These are phyloP conservation scores for Motacilla alba DNA, from an alignment of 2,113 vertebrate species.

Conservation along the genomic window DNA sequence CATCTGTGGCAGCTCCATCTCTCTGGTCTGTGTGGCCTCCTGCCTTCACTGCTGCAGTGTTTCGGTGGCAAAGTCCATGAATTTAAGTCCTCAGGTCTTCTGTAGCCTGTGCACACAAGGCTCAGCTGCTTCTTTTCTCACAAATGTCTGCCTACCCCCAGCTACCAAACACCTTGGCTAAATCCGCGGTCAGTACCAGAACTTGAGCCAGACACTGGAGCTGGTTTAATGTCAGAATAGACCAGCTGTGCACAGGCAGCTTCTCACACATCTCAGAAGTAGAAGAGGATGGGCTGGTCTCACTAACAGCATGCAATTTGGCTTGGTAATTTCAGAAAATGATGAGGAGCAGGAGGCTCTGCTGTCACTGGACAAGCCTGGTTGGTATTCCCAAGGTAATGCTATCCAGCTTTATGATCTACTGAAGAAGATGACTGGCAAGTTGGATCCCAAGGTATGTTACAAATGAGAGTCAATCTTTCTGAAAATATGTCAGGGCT, in stretches of 20 bases:
- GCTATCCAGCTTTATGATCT: conserved; percentile 87
- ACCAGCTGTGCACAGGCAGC: neutral
- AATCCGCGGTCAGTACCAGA: neutral
- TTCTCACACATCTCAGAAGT: neutral
- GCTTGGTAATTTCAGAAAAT: conserved; percentile 77
- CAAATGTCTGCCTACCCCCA: neutral
- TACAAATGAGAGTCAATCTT: neutral
- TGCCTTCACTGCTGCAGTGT: neutral
- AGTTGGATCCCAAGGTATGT: conserved; percentile 88
- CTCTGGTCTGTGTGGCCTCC: neutral
- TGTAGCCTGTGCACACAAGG: neutral
- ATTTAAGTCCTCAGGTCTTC: neutral
- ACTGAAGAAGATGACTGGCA: conserved; percentile 89
- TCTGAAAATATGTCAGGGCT: neutral
- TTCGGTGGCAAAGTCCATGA: neutral
- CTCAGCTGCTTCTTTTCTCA: neutral
- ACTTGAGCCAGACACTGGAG: neutral
- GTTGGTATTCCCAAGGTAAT: conserved; percentile 97
- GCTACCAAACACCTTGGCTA: neutral
- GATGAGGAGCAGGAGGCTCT: conserved; percentile 87
- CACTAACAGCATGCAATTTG: neutral
- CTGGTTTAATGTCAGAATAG: neutral
- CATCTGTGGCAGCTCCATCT: neutral
- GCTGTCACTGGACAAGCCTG: conserved; percentile 84
- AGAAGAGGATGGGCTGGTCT: neutral